A percentile compares a stretch with the other conserved stretches of the same genome.
Conservation (phyloP, 1,140 invertebrate genomes). For the Drosophila nannoptera region DNA sequence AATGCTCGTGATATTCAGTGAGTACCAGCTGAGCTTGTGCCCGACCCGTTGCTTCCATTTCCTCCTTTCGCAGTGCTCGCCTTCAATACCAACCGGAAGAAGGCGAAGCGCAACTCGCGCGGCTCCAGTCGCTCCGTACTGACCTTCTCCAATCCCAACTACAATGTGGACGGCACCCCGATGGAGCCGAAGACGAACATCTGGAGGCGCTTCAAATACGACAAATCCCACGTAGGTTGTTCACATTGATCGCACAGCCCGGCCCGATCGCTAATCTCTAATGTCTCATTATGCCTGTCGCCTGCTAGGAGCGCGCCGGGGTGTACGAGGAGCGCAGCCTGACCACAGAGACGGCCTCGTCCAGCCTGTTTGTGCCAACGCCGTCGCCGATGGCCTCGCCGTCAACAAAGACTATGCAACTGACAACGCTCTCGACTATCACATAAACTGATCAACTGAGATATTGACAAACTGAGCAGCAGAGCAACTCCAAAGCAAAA, state of each 20-base stretch:
- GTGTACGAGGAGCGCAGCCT: conserved; percentile 77
- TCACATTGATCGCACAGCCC: neutral
- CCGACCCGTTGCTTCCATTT: neutral
- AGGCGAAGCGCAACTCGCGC: conserved; percentile 82
- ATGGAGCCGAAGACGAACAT: conserved; percentile 83
- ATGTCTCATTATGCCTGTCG: no score
- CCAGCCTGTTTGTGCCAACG: conserved; percentile 74
- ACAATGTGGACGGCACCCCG: conserved; percentile 79
- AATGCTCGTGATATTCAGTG: conserved; percentile 74
- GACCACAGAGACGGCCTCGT: conserved; percentile 76
- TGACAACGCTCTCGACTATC: conserved; percentile 78
- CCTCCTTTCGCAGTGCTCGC: conserved; percentile 76
- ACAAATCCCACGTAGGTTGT: conserved; percentile 83
- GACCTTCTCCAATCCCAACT: conserved; percentile 90
- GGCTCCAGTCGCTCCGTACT: conserved; percentile 83
- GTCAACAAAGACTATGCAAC: conserved; percentile 73
- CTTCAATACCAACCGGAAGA: conserved; percentile 81
- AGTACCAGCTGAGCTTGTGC: conserved; percentile 14
- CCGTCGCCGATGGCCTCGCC: conserved; percentile 78
- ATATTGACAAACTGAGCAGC: conserved; percentile 5
- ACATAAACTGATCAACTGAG: conserved; percentile 46
- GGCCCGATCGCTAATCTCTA: no score
- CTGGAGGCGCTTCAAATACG: conserved; percentile 86
- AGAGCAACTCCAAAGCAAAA: conserved; percentile 12
- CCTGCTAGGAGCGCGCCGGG: conserved; percentile 61